Evolutionary conservation across 1,140 invertebrate species (phyloP).

Genomic region (Diplogasteroides magnus): DNA sequence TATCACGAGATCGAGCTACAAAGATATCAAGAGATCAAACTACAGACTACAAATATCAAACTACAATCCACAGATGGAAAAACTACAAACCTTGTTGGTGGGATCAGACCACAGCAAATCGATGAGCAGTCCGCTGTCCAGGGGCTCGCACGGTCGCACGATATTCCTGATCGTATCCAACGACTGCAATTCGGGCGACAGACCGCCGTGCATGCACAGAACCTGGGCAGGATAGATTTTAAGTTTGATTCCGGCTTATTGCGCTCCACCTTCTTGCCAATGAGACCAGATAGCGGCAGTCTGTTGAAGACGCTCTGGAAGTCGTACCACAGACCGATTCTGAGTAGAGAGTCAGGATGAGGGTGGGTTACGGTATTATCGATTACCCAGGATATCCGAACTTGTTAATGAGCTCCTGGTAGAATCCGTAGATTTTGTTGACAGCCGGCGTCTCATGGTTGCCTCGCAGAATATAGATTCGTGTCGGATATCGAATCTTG

Average conservation of each 20-base stretch:
- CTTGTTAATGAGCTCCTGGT: background rate
- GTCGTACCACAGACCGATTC: conserved; percentile 40
- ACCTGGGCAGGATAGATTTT: background rate
- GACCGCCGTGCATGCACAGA: conserved; percentile 37
- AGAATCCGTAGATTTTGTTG: background rate
- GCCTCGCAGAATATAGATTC: conserved; percentile 62
- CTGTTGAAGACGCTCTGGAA: conserved; percentile 41
- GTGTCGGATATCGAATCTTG: conserved; percentile 61
- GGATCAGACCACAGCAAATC: conserved; percentile 42
- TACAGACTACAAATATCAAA: background rate
- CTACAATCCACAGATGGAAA: too few species aligned
- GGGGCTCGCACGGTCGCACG: conserved; percentile 35
- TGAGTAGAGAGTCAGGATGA: background rate
- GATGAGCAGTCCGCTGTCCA: conserved; percentile 36
- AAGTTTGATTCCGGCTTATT: background rate
- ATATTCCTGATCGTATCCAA: conserved; percentile 36
- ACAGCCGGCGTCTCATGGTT: background rate
- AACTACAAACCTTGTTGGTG: conserved; percentile 29
- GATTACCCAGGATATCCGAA: background rate
- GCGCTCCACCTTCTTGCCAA: conserved; percentile 33
- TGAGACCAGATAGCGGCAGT: conserved; percentile 36
- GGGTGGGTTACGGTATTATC: background rate
- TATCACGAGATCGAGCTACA: background rate
- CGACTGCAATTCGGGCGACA: conserved; percentile 32
- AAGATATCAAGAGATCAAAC: background rate